These are phyloP conservation scores for Sialia sialis DNA, from an alignment of 2,113 vertebrate genomes.

Conservation along the genomic window DNA sequence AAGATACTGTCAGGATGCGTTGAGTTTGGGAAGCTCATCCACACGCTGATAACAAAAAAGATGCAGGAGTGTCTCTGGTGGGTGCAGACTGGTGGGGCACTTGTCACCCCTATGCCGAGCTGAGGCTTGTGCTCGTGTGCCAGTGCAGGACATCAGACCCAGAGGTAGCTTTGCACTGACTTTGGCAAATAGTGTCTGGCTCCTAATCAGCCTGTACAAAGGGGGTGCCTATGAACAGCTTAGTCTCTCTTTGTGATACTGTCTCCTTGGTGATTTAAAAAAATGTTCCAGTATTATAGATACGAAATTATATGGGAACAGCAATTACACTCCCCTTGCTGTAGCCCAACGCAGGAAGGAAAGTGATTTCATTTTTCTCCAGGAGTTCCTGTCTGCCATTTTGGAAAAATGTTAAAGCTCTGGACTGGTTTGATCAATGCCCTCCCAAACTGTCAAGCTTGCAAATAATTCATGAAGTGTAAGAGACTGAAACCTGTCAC, in stretches of 20 bases:
- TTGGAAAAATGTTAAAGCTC: background rate
- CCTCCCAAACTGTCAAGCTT: background rate
- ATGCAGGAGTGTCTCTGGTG: background rate
- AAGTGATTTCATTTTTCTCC: background rate
- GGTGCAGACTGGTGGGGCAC: background rate
- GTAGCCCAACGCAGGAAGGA: background rate
- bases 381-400: background rate
- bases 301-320: background rate
- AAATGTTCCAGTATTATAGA: background rate
- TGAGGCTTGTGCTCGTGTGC: accelerated
- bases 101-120: accelerated
- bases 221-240: background rate
- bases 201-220: background rate
- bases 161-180: background rate
- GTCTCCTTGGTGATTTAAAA: background rate
- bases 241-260: background rate
- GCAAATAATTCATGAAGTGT: background rate
- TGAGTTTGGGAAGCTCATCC: background rate
- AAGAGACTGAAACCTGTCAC: background rate
- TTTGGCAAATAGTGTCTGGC: background rate
- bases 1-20: background rate
- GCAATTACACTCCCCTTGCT: background rate
- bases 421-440: background rate
- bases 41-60: accelerated
- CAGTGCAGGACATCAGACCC: background rate